These are phyloP conservation scores for Drosophila borborema DNA, from an alignment of 2,888 invertebrate species.

Conservation along the genomic window DNA sequence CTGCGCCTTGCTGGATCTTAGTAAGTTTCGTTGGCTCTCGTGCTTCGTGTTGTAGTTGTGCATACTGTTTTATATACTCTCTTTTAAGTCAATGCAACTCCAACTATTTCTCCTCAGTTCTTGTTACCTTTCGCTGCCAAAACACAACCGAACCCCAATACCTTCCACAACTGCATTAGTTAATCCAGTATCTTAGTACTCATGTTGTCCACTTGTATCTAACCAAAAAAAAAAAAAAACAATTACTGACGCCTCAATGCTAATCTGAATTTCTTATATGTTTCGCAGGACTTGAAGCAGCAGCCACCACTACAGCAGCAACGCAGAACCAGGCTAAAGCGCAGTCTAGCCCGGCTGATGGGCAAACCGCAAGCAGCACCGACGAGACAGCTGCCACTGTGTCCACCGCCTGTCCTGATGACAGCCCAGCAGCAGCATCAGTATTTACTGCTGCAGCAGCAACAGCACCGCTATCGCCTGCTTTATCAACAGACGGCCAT, in stretches of 20 bases:
- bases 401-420: slow-evolving; percentile 40
- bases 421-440: slow-evolving; percentile 75
- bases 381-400: slow-evolving; percentile 24
- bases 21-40: slow-evolving; percentile 82
- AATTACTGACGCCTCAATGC: neutral
- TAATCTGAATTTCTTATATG: slow-evolving; percentile 37
- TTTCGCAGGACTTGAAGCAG: slow-evolving; percentile 71
- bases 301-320: slow-evolving; percentile 54
- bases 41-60: slow-evolving; percentile 66
- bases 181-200: slow-evolving; percentile 38
- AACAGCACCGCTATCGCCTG: slow-evolving; percentile 76
- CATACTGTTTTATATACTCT: slow-evolving; percentile 20
- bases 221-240: neutral
- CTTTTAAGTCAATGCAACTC: slow-evolving; percentile 37
- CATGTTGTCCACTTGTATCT: slow-evolving; percentile 31
- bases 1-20: slow-evolving; percentile 83
- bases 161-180: slow-evolving; percentile 41
- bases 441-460: slow-evolving; percentile 70
- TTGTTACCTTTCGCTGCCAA: slow-evolving; percentile 27
- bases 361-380: slow-evolving; percentile 50
- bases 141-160: slow-evolving; percentile 13
- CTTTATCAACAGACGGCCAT: slow-evolving; percentile 78
- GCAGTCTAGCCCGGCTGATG: slow-evolving; percentile 78
- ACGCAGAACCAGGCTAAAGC: slow-evolving; percentile 81
- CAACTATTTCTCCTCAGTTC: slow-evolving; percentile 28